Conservation (phyloP, 2,113 vertebrate genomes). For the Diadophis punctatus region DNA sequence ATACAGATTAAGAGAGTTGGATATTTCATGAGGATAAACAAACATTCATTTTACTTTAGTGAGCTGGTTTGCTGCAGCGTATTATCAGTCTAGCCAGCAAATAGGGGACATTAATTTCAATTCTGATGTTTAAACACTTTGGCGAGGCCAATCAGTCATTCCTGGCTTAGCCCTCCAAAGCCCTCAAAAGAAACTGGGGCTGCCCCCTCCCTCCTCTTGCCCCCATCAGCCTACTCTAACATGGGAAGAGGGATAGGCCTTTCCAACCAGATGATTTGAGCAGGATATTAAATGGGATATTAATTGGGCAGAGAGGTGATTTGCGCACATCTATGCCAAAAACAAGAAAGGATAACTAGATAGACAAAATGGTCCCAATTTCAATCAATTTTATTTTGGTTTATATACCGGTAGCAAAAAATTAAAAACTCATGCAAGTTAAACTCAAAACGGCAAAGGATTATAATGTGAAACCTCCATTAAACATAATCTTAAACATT, state of each 20-base stretch:
- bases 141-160: slow-evolving; percentile 85
- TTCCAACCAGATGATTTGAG: not conserved
- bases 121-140: slow-evolving; percentile 85
- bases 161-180: slow-evolving; percentile 56
- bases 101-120: slow-evolving; percentile 86
- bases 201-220: not conserved
- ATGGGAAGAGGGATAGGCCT: not conserved
- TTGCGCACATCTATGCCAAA: not conserved
- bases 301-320: not conserved
- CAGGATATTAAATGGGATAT: not conserved
- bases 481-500: not conserved
- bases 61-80: slow-evolving; percentile 84
- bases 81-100: slow-evolving; percentile 79
- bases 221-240: not conserved
- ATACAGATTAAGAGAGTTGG: too few species aligned
- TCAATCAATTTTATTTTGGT: not conserved
- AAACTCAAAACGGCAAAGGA: not conserved
- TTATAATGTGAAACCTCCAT: not conserved
- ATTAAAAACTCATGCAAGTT: not conserved
- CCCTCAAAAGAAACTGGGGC: slow-evolving; percentile 5
- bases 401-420: not conserved
- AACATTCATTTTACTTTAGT: slow-evolving; percentile 88
- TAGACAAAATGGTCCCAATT: not conserved
- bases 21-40: slow-evolving; percentile 90
- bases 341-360: not conserved